Base-by-base conservation (phyloP, 2,797 vertebrate species). In the Sebastes reedi region DNA sequence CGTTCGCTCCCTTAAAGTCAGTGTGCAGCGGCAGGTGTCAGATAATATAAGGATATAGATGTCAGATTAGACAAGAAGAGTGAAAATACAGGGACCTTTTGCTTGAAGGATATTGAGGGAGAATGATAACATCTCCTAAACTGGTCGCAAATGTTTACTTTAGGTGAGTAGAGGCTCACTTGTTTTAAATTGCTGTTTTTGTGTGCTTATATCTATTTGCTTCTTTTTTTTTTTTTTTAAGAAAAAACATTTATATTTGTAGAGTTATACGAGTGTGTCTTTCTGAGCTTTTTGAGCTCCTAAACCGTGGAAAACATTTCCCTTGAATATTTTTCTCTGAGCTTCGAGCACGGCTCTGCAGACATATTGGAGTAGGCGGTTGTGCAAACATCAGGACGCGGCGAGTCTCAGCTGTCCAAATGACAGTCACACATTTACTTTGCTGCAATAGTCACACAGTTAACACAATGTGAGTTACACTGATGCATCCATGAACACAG, bases 351-450 rank as follows among this genome's bases (percentile, higher is more conserved):
- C 25, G 61, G 80, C 79, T 91, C 79, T 13, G 72, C 72, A 83
- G 89, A 92, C 89, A 89, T 90, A 82, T 91, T 76, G 83, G 84
- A 89, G 91, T 87, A 83, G 91, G 90, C 75, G 85, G 79, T 86
- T 85, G 77, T 87, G 88, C 89, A 90, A 88, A 90, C 90, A 91
- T 89, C 89, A 88, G 83, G 82, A 85, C 58, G 24, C 67, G n/a
- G 83, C 86, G 30, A 72, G 81, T 88, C 90, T 87, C 83, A 64
- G 87, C 87, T 85, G 88, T 90, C 87, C 84, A 89, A 90, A 81
- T 86, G 88, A 90, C 88, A 85, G 88, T 90, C 86, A 79, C 88
- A 88, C 86, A 72, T 87, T 89, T 76, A 36, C 81, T 81, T 80
- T 77, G 76, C 87, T 52, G 84, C 84, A 84, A 82, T 87, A 86